Conservation (phyloP, 2,113 vertebrate genomes). For the Falcunculus frontatus region DNA sequence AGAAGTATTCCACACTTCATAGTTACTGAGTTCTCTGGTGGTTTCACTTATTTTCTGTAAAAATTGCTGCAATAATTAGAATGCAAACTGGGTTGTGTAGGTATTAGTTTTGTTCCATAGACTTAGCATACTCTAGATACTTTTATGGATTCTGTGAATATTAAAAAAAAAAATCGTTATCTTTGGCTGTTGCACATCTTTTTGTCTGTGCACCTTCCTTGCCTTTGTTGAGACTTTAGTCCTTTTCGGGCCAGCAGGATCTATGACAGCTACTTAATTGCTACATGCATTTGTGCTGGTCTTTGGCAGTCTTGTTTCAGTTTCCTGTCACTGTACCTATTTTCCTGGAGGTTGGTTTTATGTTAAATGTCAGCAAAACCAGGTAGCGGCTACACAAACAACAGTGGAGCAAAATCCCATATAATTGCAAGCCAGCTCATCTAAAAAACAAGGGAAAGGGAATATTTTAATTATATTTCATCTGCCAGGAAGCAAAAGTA, state of each 20-base stretch:
- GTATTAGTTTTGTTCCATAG: background rate
- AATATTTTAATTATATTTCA: constrained; percentile 38
- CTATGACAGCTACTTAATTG: constrained; percentile 74
- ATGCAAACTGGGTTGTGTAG: background rate
- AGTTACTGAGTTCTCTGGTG: background rate
- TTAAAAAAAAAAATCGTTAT: background rate
- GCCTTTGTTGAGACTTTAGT: background rate
- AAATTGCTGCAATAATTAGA: background rate
- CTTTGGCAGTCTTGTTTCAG: constrained; percentile 62
- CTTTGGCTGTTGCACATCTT: background rate
- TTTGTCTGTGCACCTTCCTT: background rate
- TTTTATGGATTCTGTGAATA: background rate
- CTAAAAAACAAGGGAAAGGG: background rate
- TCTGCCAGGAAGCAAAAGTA: background rate
- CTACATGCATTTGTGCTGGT: constrained; percentile 59
- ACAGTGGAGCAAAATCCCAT: constrained; percentile 30
- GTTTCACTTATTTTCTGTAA: background rate
- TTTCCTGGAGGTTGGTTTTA: constrained; percentile 42
- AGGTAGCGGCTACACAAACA: constrained; percentile 38
- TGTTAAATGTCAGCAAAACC: constrained; percentile 67
- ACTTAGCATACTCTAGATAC: background rate
- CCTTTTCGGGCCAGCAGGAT: background rate
- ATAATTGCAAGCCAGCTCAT: constrained; percentile 9
- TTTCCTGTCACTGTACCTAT: constrained; percentile 34
- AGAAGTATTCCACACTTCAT: background rate